Evolutionary conservation across 2,797 vertebrate genomes (phyloP).

Genomic region (Sitta carolinensis): DNA sequence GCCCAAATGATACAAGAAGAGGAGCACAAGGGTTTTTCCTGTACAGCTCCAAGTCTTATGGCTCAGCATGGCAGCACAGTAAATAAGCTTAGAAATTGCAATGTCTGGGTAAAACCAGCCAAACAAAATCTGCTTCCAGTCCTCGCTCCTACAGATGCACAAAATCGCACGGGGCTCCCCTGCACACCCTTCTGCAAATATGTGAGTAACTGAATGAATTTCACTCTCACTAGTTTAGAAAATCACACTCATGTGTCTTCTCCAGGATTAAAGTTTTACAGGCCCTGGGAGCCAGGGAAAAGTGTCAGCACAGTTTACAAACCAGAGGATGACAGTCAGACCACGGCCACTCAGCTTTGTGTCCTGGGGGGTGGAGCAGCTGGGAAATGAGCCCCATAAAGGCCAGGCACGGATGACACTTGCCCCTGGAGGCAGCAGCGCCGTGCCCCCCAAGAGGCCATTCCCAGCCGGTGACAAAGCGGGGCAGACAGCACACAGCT

Average conservation of each 20-base stretch:
- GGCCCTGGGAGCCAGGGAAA: background rate
- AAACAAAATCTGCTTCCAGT: background rate
- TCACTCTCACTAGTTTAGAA: background rate
- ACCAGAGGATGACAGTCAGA: background rate
- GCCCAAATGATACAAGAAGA: background rate
- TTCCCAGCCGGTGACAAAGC: background rate
- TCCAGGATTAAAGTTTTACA: background rate
- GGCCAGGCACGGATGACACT: background rate
- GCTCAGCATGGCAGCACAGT: background rate
- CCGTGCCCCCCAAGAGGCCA: background rate
- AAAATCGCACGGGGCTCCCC: background rate
- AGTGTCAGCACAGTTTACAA: background rate
- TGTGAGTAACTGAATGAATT: background rate
- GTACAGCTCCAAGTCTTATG: background rate
- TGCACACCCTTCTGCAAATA: background rate
- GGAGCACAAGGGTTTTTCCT: background rate
- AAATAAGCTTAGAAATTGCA: background rate
- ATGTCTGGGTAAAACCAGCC: background rate
- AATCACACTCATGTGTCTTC: background rate
- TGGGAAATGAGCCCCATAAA: background rate
- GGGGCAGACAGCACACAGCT: background rate
- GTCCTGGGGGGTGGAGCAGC: background rate
- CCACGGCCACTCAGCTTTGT: background rate
- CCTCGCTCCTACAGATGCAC: background rate
- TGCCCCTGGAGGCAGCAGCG: background rate